Conservation (phyloP, 2,113 vertebrate genomes). For the Desmodus rotundus region DNA sequence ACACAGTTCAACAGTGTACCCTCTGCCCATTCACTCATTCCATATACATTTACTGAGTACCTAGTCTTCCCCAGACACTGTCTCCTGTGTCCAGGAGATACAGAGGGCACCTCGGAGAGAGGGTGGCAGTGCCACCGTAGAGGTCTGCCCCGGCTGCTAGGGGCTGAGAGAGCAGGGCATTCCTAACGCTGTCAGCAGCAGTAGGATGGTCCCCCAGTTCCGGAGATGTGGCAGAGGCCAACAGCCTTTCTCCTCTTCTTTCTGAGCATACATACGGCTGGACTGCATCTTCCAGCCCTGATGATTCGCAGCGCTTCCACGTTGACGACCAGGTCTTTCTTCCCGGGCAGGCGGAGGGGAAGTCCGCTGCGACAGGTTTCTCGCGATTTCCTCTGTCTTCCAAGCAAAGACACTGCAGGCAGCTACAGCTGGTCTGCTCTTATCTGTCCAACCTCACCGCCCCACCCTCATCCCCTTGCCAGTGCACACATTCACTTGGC, state of each 20-base stretch:
- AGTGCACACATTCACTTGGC: rapidly evolving
- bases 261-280: background rate
- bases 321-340: background rate
- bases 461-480: too few species aligned
- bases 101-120: background rate
- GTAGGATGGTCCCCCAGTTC: background rate
- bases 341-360: background rate
- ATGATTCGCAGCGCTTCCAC: background rate
- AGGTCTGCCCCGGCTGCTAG: rapidly evolving
- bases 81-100: background rate
- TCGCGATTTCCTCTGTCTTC: background rate
- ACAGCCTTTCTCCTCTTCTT: background rate
- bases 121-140: background rate
- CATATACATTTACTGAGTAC: background rate
- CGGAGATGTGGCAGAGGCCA: background rate
- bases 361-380: background rate
- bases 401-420: background rate
- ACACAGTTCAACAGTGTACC: background rate
- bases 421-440: background rate
- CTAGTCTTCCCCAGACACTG: background rate
- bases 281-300: background rate
- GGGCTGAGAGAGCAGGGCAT: background rate
- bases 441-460: background rate
- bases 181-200: background rate
- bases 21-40: background rate